Conservation (phyloP, 2,888 invertebrate genomes). For the Sphaeridia pumilis region DNA sequence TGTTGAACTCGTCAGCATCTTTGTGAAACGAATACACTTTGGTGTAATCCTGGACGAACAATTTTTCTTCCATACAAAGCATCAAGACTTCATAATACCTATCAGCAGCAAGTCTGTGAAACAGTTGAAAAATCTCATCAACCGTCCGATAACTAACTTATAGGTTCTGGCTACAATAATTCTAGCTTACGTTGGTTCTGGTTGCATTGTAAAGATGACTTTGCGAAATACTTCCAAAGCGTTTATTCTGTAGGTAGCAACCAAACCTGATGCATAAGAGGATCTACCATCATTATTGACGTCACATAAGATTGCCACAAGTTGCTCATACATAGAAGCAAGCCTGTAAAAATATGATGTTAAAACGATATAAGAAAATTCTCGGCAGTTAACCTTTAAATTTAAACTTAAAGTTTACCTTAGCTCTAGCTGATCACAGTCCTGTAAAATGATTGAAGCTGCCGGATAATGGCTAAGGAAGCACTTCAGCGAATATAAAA, state of each 20-base stretch:
- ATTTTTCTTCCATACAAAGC: conserved; percentile 45
- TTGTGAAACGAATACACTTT: conserved; percentile 51
- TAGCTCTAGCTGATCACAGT: conserved; percentile 18
- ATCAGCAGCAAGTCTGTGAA: conserved; percentile 37
- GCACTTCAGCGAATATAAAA: conserved; percentile 53
- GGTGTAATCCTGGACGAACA: conserved; percentile 59
- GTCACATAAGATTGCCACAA: conserved; percentile 20
- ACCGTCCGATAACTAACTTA: no score
- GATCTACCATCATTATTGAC: conserved; percentile 1
- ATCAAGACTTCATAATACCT: conserved; percentile 43
- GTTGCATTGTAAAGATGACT: background rate
- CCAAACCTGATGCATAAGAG: conserved; percentile 5
- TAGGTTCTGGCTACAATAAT: no score
- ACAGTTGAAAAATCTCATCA: no score
- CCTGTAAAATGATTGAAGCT: conserved; percentile 36
- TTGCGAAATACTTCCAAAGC: conserved; percentile 6
- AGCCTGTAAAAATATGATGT: conserved; percentile 21
- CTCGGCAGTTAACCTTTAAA: no score
- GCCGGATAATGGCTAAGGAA: conserved; percentile 56
- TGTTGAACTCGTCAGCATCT: conserved; percentile 53
- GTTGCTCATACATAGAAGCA: conserved; percentile 23
- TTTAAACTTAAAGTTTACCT: no score
- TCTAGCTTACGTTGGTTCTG: no score
- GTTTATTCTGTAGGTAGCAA: conserved; percentile 17
- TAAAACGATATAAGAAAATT: no score